phyloP scores from a whole-genome alignment of 2,113 vertebrate genomes.

The Tyrannus savana region DNA sequence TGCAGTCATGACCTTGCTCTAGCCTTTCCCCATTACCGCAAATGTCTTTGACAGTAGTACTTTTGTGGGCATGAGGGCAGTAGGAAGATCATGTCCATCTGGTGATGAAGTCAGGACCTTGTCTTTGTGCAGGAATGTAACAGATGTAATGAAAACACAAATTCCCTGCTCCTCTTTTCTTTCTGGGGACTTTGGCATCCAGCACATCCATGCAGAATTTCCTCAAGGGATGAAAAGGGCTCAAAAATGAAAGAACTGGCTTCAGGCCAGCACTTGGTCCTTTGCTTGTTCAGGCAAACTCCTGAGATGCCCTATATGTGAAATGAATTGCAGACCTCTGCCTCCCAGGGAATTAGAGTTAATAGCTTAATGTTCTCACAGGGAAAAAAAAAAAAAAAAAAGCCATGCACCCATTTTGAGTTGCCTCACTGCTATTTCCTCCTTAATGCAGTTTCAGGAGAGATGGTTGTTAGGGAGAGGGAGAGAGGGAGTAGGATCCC shows the following conservation, averaged over 20 bases:
- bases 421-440: neutral
- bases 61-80: neutral
- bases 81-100: neutral
- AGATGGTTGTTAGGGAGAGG: conserved; percentile 37
- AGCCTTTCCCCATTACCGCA: neutral
- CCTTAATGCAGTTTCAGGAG: neutral
- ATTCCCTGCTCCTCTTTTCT: neutral
- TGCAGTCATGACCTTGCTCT: neutral
- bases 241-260: conserved; percentile 16
- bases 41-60: neutral
- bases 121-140: neutral
- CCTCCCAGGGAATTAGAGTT: neutral
- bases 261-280: neutral
- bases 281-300: neutral
- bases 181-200: neutral
- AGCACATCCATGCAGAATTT: neutral
- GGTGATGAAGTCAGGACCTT: neutral
- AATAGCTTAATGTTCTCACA: conserved; percentile 34
- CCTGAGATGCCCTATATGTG: conserved; percentile 6
- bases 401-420: conserved; percentile 15
- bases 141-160: neutral
- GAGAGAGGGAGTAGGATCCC: conserved; percentile 3
- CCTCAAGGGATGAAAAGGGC: neutral
- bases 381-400: neutral
- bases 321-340: conserved; percentile 15